Conservation (phyloP, 1,140 invertebrate species). For the Apis dorsata region DNA sequence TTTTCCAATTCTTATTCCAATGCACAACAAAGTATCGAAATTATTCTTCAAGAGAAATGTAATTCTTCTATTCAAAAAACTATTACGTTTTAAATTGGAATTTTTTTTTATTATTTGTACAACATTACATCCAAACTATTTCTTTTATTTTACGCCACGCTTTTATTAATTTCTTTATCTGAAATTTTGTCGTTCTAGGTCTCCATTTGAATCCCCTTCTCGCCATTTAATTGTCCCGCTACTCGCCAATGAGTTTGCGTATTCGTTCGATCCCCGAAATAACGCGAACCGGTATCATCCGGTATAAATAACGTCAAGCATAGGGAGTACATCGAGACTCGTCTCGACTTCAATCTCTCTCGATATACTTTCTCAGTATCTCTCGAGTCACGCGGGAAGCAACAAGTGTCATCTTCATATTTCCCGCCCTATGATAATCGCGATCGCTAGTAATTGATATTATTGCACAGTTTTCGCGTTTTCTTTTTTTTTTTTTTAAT, state of each 20-base stretch:
- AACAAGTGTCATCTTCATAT: conserved; percentile 52
- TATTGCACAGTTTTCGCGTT: neutral
- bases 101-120: too few relatives aligned
- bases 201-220: neutral
- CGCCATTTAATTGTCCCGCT: conserved; percentile 52
- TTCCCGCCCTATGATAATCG: conserved; percentile 22
- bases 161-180: neutral
- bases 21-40: too few relatives aligned
- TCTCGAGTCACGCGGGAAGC: conserved; percentile 49
- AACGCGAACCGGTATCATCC: conserved; percentile 48
- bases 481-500: too few relatives aligned
- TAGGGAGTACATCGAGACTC: conserved; percentile 20
- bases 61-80: too few relatives aligned
- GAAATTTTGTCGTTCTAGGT: neutral
- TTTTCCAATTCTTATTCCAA: too few relatives aligned
- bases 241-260: conserved; percentile 40
- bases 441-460: neutral
- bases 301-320: conserved; percentile 59
- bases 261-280: conserved; percentile 50
- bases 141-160: too few relatives aligned
- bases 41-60: too few relatives aligned
- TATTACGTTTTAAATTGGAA: too few relatives aligned
- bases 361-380: conserved; percentile 51
- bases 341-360: conserved; percentile 12
- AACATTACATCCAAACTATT: too few relatives aligned